Percentiles rank a stretch among this genome's conserved stretches.
Evolutionary conservation across 2,888 invertebrate species (phyloP).

Genomic region (Eristalis arbustorum): DNA sequence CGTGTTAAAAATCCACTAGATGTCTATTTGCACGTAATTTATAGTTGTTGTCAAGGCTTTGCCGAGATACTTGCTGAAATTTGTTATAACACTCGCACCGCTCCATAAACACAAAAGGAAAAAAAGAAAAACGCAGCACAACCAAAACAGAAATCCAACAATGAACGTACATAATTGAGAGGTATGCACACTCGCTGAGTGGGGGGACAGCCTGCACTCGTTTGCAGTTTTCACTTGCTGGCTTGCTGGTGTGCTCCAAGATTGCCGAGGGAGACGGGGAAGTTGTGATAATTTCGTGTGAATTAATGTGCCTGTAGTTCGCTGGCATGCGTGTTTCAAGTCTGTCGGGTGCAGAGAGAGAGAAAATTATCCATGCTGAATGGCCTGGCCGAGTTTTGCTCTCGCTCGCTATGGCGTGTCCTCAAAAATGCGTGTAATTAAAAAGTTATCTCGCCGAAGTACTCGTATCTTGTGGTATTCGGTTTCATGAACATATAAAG

Average conservation of each 20-base stretch:
- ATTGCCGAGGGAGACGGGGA: not conserved
- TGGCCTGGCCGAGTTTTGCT: not conserved
- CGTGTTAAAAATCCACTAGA: constrained; percentile 31
- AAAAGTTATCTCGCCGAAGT: not conserved
- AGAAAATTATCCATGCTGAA: not conserved
- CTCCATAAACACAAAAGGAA: not conserved
- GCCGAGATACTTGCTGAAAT: constrained; percentile 39
- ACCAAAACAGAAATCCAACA: constrained; percentile 25
- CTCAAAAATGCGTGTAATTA: not conserved
- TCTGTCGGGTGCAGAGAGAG: not conserved
- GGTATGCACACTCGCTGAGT: constrained; percentile 4
- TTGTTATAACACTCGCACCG: constrained; percentile 31
- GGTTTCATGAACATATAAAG: not conserved
- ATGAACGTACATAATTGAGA: constrained; percentile 56
- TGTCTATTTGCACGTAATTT: constrained; percentile 61
- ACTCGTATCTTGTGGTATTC: not conserved
- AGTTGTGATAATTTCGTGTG: constrained; percentile 18
- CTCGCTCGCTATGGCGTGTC: not conserved
- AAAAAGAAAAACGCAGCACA: constrained; percentile 16
- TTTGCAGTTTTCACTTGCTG: not conserved
- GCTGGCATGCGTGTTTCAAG: not conserved
- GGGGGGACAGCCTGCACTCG: not conserved
- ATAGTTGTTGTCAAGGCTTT: constrained; percentile 36
- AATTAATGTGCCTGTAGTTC: not conserved
- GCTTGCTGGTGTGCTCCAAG: not conserved